Conservation (phyloP, 37 sponge, comb jelly and placozoan genomes). For the Ephydatia muelleri region DNA sequence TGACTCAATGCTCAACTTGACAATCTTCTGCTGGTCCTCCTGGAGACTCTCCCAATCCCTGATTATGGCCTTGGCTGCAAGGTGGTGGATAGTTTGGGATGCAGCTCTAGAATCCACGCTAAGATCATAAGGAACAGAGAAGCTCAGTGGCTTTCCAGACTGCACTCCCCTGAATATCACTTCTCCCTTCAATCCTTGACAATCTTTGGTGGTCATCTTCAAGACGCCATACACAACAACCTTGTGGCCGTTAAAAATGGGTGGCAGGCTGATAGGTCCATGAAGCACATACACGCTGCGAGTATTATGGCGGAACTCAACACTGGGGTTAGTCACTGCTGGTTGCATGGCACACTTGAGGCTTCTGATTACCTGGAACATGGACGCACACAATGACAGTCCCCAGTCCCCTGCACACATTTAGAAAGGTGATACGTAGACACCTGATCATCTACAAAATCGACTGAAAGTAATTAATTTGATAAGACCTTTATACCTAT, state of each 20-base stretch:
- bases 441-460: no score
- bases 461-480: no score
- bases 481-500: no score
- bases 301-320: slow-evolving; percentile 40
- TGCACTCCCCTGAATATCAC: slow-evolving; percentile 38
- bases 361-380: slow-evolving; percentile 38
- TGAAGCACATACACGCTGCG: slow-evolving; percentile 12
- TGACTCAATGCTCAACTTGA: slow-evolving; percentile 52
- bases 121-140: slow-evolving; percentile 24
- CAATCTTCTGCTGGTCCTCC: slow-evolving; percentile 26
- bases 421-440: no score
- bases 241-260: slow-evolving; percentile 68
- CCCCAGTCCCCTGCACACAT: no score
- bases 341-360: slow-evolving; percentile 73
- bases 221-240: slow-evolving; percentile 60
- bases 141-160: slow-evolving; percentile 13
- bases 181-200: no score
- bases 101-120: neutral
- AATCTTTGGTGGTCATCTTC: neutral
- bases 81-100: slow-evolving; percentile 71
- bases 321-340: slow-evolving; percentile 41
- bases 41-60: slow-evolving; percentile 25
- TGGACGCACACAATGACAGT: no score
- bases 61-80: slow-evolving; percentile 75
- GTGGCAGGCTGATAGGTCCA: slow-evolving; percentile 46